Conservation (phyloP, 2,113 vertebrate genomes). For the Odocoileus hemionus region DNA sequence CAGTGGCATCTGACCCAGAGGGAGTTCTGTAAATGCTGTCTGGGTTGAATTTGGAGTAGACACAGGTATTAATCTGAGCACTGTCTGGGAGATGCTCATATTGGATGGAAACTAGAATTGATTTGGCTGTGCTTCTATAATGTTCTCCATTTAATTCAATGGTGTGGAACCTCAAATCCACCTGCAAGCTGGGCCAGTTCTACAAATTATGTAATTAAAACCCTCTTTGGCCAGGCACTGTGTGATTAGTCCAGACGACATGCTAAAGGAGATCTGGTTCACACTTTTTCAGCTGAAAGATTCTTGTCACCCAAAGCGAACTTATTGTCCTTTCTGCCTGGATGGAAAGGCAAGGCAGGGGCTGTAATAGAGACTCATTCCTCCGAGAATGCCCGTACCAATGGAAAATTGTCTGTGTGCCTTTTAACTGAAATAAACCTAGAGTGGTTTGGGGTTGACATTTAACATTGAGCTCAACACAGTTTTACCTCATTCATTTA, state of each 20-base stretch:
- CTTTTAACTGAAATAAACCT: not conserved
- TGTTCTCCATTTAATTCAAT: not conserved
- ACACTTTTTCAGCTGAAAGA: conserved; percentile 43
- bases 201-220: conserved; percentile 54
- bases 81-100: not conserved
- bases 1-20: not conserved
- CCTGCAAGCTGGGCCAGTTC: not conserved
- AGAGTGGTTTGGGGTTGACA: not conserved
- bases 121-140: not conserved
- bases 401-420: not conserved
- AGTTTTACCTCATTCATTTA: not conserved
- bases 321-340: conserved; percentile 44
- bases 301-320: conserved; percentile 41
- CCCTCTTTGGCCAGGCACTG: not conserved
- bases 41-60: not conserved
- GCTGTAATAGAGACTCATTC: conserved; percentile 19
- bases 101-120: not conserved
- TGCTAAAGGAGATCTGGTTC: conserved; percentile 45
- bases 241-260: not conserved
- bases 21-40: not conserved
- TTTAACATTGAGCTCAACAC: not conserved
- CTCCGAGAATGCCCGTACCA: not conserved
- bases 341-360: conserved; percentile 19
- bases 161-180: conserved; percentile 6
- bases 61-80: not conserved